Evolutionary conservation across 2,888 invertebrate species (phyloP).

Genomic region (Lasius fuliginosus): DNA sequence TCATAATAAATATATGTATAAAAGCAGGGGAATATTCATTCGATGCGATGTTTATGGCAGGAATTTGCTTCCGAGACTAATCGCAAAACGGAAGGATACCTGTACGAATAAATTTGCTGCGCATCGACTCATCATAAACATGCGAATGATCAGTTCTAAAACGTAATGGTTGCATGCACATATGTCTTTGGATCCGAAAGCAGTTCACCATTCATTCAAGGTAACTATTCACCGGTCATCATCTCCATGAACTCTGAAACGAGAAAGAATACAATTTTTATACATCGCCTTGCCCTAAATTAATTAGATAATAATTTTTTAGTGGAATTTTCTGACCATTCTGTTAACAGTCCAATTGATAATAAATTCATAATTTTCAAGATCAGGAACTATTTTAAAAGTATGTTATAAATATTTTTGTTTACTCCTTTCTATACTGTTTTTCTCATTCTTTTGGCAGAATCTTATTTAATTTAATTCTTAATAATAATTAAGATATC

Average conservation of each 20-base stretch:
- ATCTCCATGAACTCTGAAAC: conserved; percentile 98
- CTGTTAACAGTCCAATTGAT: background rate
- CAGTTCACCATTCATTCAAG: conserved; percentile 39
- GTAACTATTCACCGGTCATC: conserved; percentile 96
- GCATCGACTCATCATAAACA: conserved; percentile 68
- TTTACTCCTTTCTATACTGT: background rate
- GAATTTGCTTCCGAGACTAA: conserved; percentile 63
- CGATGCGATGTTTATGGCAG: background rate
- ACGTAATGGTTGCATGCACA: conserved; percentile 66
- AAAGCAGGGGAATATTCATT: conserved; percentile 37
- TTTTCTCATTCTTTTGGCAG: background rate
- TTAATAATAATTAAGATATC: background rate
- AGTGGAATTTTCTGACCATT: background rate
- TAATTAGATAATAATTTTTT: background rate
- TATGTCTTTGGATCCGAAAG: conserved; percentile 66
- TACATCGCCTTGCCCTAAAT: background rate
- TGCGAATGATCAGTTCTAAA: conserved; percentile 69
- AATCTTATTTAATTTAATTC: background rate
- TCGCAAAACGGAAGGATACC: conserved; percentile 68
- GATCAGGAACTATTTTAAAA: background rate
- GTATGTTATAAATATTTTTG: background rate
- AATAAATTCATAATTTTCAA: background rate
- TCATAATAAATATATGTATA: conserved; percentile 52
- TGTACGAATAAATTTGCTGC: conserved; percentile 53
- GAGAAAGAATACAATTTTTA: conserved; percentile 60